A percentile compares a stretch with the other conserved stretches of the same genome.
Evolutionary conservation across 1,140 invertebrate genomes (phyloP).

Genomic region (Magallana ariakensis): DNA sequence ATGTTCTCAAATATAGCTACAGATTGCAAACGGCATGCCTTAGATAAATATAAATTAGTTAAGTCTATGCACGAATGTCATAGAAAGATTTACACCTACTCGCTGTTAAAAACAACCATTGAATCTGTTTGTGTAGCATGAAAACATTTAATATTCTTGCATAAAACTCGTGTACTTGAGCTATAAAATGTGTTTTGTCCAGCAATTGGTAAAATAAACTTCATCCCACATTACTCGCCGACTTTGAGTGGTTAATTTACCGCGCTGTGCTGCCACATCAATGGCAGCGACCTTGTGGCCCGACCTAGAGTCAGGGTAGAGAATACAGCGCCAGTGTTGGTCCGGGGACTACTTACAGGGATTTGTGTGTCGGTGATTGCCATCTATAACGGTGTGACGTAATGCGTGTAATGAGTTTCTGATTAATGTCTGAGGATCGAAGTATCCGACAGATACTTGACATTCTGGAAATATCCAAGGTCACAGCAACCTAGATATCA

Average conservation of each 20-base stretch:
- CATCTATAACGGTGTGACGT: too few species aligned
- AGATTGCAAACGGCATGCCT: conserved; percentile 4
- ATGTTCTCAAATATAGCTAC: neutral
- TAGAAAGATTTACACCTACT: conserved; percentile 21
- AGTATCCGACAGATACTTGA: too few species aligned
- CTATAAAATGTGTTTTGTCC: neutral
- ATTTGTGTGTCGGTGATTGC: too few species aligned
- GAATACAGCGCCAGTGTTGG: too few species aligned
- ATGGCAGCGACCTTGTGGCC: neutral
- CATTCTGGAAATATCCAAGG: too few species aligned
- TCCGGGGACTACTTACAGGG: too few species aligned
- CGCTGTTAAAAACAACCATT: neutral
- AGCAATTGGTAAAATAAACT: conserved; percentile 23
- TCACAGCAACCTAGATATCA: too few species aligned
- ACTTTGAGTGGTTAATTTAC: conserved; percentile 26
- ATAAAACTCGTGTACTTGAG: neutral
- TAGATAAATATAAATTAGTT: conserved; percentile 23
- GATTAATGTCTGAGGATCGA: too few species aligned
- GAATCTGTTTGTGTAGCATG: neutral
- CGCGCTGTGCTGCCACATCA: neutral
- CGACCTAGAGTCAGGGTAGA: neutral
- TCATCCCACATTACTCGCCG: neutral
- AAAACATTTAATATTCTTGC: neutral
- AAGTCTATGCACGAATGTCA: neutral
- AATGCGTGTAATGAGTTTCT: too few species aligned